Evolutionary conservation across 1,140 invertebrate genomes (phyloP), one percentile per base, ranked within the genome.

Genomic region (Drosophila dunni): DNA sequence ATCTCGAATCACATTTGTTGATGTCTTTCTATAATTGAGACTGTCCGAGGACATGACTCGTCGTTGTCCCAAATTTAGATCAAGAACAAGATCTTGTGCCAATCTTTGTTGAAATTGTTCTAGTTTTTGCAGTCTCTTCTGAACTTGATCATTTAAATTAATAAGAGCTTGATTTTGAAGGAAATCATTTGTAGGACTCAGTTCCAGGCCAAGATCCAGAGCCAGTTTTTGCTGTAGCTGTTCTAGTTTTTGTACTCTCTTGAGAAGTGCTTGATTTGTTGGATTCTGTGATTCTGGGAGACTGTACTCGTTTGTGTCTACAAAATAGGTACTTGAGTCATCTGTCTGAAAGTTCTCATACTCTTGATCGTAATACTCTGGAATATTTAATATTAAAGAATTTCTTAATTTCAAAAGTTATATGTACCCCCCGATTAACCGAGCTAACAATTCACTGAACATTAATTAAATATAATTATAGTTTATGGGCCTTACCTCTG

Each of bases 401-500:
- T 4, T 45, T 45, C 4, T 45, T 45, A 45, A 29, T 29, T 29
- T 29, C 24, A 29, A 29, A 29, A 29, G 24, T 5, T 29, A 29
- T 29, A 3, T 29, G 6, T 5, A 29, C 24, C 24, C 5, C 24
- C 5, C 1, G 6, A 5, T 3, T 29, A 6, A 29, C 6, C 4
- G 24, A 5, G 5, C 0, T 29, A 29, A 29, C 4, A 29, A 29
- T 29, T 29, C 24, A 29, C 24, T 29, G 24, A 29, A 2, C 24
- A 29, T 29, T 29, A 29, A n/a, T 42, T 42, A 13, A 42, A 0
- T 11, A 6, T n/a, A n/a, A 11, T 13, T 11, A 42, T 11, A 7
- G 20, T 24, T 24, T n/a, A 10, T 17, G 11, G 9, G 3, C 0
- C 9, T 56, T 78, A 92, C 91, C 91, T 82, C 63, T 90, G 13